Conservation (phyloP, 2,888 invertebrate species). For the Patella caerulea region DNA sequence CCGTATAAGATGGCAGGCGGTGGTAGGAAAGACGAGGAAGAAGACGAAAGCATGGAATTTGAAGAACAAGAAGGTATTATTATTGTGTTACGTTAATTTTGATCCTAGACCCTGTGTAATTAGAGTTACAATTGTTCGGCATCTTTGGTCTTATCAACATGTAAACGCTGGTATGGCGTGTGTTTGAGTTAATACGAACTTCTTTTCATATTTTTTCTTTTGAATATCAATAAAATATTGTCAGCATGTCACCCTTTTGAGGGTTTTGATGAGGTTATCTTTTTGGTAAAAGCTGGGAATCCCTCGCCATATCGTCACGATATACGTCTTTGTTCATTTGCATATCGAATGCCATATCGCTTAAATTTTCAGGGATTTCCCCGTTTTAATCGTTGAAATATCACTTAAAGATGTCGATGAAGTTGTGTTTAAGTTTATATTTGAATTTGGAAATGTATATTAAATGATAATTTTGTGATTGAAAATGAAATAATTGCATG, state of each 20-base stretch:
- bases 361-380: constrained; percentile 38
- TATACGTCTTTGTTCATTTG: constrained; percentile 57
- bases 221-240: no score
- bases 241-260: no score
- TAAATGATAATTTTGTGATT: not conserved
- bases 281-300: constrained; percentile 15
- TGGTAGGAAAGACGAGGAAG: constrained; percentile 54
- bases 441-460: not conserved
- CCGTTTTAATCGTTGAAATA: constrained; percentile 32
- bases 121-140: no score
- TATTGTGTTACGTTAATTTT: constrained; percentile 32
- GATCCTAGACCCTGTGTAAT: constrained; percentile 13
- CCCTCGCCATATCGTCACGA: constrained; percentile 40
- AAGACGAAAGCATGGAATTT: constrained; percentile 56
- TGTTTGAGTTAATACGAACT: no score
- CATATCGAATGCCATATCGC: constrained; percentile 39
- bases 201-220: no score
- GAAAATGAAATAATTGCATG: not conserved
- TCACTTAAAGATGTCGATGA: constrained; percentile 13
- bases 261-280: no score
- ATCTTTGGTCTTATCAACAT: no score
- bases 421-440: constrained; percentile 25
- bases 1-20: constrained; percentile 36
- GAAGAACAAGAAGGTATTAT: constrained; percentile 55
- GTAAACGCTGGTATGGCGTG: no score